Evolutionary conservation across 1,140 invertebrate genomes (phyloP), one percentile per base, ranked within the genome.

Genomic region (Asobara japonica): DNA sequence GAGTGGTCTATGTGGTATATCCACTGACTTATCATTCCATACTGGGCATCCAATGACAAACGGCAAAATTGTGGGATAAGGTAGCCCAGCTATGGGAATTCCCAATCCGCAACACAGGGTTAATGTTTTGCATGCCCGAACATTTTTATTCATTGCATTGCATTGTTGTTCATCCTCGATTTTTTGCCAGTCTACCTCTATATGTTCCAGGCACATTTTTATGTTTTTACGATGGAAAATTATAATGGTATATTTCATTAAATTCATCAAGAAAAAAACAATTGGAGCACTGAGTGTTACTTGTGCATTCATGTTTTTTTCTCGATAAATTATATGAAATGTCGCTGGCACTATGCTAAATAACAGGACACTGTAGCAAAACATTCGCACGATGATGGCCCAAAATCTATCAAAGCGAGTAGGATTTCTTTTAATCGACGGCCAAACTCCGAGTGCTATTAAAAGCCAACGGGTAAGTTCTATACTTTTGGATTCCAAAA

Each of bases 181-280:
- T 18, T 16, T 11, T 20, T 41, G 48, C 67, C 45, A 65, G 31
- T 74, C 67, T 6, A 13, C 18, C 11, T 51, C 27, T 8, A 73
- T 22, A 5, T 48, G 22, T 7, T 69, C 48, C 25, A 73, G 64
- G 61, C 72, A 73, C 13, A 18, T 20, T 16, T 64, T 30, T 16
- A 73, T 61, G 16, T 66, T 18, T 13, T 51, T 20, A 29, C 65
- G 33, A 25, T 62, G 60, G 18, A 25, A 51, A 31, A 31, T n/a
- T 65, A 27, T 3, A 27, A 27, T n/a, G 2, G 51, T 72, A 6
- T 80, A 80, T 25, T 80, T 80, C 0, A 80, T 22, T 0, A 69
- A 33, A 16, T 72, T 65, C 0, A 67, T 67, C 1, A 77, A 1
- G n/a, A 69, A 77, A 13, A 77, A 79, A 4, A 67, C 41, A 6